phyloP scores from a whole-genome alignment of 2,888 invertebrate genomes.

The Philaethria dido region DNA sequence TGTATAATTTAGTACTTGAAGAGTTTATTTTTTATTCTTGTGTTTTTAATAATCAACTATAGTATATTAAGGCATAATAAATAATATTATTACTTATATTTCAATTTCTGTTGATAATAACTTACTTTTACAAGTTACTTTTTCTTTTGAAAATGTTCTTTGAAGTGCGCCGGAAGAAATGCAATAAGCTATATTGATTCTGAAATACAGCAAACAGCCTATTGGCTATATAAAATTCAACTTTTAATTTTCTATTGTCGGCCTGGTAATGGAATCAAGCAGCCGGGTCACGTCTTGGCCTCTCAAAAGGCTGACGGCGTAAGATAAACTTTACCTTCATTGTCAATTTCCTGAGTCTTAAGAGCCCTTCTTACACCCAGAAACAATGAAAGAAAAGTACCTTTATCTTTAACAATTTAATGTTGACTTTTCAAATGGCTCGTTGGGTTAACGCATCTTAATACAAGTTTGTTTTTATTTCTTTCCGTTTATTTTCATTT shows the following conservation, averaged over 20 bases:
- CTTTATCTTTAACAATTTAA: slow-evolving; percentile 65
- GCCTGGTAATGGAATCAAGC: slow-evolving; percentile 69
- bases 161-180: background rate
- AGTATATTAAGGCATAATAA: background rate
- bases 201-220: slow-evolving; percentile 65
- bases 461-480: slow-evolving; percentile 29
- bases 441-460: slow-evolving; percentile 57
- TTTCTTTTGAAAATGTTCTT: slow-evolving; percentile 9
- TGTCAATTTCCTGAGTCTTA: slow-evolving; percentile 78
- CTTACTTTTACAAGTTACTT: background rate
- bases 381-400: slow-evolving; percentile 75
- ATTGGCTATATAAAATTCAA: slow-evolving; percentile 67
- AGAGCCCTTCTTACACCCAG: slow-evolving; percentile 68
- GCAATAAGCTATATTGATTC: slow-evolving; percentile 57
- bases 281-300: slow-evolving; percentile 74
- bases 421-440: slow-evolving; percentile 75
- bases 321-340: slow-evolving; percentile 82
- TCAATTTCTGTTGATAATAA: slow-evolving; percentile 8
- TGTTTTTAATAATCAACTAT: background rate
- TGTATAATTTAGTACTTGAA: background rate
- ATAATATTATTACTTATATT: background rate
- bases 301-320: slow-evolving; percentile 76
- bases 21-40: background rate
- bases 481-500: slow-evolving; percentile 13
- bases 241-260: slow-evolving; percentile 74